Conservation (phyloP, 2,888 invertebrate species). For the Drosophila ochracea region DNA sequence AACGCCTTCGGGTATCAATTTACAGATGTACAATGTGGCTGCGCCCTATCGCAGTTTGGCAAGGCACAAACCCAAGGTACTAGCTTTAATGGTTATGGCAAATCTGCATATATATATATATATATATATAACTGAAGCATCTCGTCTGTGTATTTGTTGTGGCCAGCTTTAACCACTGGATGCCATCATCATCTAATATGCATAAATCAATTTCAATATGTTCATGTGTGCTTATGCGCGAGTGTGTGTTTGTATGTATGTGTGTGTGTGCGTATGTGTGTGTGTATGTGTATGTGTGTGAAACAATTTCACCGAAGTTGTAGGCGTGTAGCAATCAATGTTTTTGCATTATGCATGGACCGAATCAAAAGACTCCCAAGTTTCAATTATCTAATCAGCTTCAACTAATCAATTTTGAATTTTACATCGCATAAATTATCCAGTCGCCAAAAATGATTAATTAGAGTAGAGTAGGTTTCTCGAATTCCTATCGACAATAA, state of each 20-base stretch:
- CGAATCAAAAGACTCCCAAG: constrained; percentile 35
- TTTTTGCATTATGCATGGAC: constrained; percentile 40
- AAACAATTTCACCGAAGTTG: background rate
- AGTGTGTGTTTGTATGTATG: background rate
- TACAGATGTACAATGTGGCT: constrained; percentile 84
- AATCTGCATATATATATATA: background rate
- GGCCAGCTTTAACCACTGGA: constrained; percentile 3
- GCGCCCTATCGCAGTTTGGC: constrained; percentile 83
- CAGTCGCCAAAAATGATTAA: background rate
- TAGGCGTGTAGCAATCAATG: constrained; percentile 33
- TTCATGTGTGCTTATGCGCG: background rate
- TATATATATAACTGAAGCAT: background rate
- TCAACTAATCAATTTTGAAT: constrained; percentile 19
- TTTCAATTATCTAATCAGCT: constrained; percentile 34
- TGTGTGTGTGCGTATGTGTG: constrained; percentile 1
- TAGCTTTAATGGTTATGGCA: constrained; percentile 4
- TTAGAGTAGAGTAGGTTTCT: background rate
- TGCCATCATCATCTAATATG: constrained; percentile 45
- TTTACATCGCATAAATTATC: background rate
- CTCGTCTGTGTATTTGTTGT: constrained; percentile 10
- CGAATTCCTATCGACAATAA: background rate
- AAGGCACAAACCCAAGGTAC: constrained; percentile 83
- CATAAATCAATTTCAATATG: constrained; percentile 57
- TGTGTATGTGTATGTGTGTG: background rate
- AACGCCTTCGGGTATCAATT: constrained; percentile 73